Evolutionary conservation across 2,888 invertebrate genomes (phyloP).

Genomic region (Clepsis dumicolana): DNA sequence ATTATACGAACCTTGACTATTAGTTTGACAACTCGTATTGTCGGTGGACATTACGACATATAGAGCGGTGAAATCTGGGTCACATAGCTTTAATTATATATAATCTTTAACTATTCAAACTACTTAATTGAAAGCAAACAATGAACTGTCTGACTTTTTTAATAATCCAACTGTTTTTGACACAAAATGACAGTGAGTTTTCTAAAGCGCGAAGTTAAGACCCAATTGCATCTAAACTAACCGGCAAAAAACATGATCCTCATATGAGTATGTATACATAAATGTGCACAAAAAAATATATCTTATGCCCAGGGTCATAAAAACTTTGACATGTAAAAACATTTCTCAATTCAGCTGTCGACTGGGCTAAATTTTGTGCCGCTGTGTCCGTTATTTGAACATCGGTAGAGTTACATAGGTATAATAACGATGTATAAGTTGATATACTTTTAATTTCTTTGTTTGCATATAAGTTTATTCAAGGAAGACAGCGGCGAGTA

Average conservation of each 20-base stretch:
- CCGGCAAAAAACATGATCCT: no score
- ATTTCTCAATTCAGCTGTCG: no score
- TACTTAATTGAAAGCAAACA: background rate
- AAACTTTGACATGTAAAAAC: no score
- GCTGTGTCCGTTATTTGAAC: no score
- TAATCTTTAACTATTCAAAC: background rate
- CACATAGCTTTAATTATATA: background rate
- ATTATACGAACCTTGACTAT: background rate
- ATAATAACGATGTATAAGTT: no score
- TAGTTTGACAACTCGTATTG: background rate
- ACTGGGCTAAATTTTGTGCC: no score
- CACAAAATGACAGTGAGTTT: background rate
- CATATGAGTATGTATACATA: no score
- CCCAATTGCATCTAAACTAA: no score
- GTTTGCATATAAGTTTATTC: background rate
- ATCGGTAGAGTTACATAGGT: no score
- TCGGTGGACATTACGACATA: constrained; percentile 11
- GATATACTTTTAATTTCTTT: background rate
- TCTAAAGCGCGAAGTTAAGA: background rate
- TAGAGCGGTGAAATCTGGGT: constrained; percentile 12
- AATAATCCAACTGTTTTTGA: no score
- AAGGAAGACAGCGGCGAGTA: background rate
- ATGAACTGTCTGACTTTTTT: background rate
- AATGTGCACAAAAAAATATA: no score
- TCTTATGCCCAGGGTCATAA: no score